phyloP scores from a whole-genome alignment of 1,140 invertebrate species.

The Aradophagus sp. region DNA sequence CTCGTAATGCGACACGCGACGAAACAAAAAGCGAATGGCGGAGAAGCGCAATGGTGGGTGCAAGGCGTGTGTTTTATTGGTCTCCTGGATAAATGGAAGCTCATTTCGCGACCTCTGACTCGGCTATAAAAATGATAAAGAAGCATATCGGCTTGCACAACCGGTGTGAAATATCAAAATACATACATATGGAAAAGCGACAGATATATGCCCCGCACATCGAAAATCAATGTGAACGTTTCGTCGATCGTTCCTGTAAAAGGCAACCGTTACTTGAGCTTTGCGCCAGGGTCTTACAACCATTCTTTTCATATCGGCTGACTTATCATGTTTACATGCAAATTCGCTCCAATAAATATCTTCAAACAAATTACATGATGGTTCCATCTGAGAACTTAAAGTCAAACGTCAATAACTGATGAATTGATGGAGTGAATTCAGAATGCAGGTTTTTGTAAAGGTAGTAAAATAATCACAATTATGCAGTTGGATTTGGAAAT shows the following conservation, averaged over 20 bases:
- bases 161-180: slow-evolving; percentile 61
- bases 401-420: too few species aligned
- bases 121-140: slow-evolving; percentile 72
- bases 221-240: slow-evolving; percentile 62
- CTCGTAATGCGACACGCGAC: slow-evolving; percentile 48
- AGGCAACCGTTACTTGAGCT: slow-evolving; percentile 11
- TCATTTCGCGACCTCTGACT: slow-evolving; percentile 66
- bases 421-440: too few species aligned
- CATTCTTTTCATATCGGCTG: too few species aligned
- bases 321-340: too few species aligned
- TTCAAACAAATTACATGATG: too few species aligned
- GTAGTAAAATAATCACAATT: too few species aligned
- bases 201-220: slow-evolving; percentile 29
- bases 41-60: slow-evolving; percentile 51
- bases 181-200: slow-evolving; percentile 64
- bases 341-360: too few species aligned
- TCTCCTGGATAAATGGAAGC: slow-evolving; percentile 65
- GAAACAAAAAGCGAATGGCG: slow-evolving; percentile 46
- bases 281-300: slow-evolving; percentile 9
- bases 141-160: slow-evolving; percentile 64
- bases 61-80: slow-evolving; percentile 70
- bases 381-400: too few species aligned
- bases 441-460: too few species aligned
- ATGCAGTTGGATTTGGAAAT: too few species aligned
- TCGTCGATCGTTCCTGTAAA: slow-evolving; percentile 15